phyloP scores from a whole-genome alignment of 1,140 invertebrate genomes.

The Brachionus asplanchnoidis region DNA sequence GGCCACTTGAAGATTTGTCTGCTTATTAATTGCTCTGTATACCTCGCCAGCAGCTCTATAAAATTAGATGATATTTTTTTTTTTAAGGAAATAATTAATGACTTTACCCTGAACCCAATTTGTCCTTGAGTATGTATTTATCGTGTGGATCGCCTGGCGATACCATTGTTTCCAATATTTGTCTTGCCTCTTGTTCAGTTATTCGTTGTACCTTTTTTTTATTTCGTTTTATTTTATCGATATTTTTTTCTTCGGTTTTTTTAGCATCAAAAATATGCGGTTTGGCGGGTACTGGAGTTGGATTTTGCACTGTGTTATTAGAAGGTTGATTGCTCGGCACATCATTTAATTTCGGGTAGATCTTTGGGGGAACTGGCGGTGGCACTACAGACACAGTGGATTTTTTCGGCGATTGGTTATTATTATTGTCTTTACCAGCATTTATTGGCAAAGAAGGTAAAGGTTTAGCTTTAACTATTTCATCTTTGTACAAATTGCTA shows the following conservation, averaged over 20 bases:
- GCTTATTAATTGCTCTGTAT: slow-evolving; percentile 13
- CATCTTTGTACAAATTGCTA: neutral
- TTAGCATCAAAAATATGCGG: neutral
- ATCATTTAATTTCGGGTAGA: neutral
- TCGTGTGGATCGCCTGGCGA: slow-evolving; percentile 21
- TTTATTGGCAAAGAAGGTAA: neutral
- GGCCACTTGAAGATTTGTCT: slow-evolving; percentile 50
- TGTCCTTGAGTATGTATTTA: slow-evolving; percentile 38
- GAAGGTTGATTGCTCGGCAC: neutral
- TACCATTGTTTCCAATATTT: slow-evolving; percentile 32
- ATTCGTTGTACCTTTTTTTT: slow-evolving; percentile 20
- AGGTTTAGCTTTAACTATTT: neutral
- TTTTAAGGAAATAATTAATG: neutral
- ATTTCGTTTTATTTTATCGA: neutral
- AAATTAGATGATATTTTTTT: neutral
- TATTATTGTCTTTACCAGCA: neutral
- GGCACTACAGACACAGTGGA: neutral
- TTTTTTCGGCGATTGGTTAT: slow-evolving; percentile 7
- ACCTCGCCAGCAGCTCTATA: slow-evolving; percentile 42
- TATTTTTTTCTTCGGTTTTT: slow-evolving; percentile 12
- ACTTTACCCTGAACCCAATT: slow-evolving; percentile 38
- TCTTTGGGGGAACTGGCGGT: neutral
- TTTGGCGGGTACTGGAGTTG: neutral
- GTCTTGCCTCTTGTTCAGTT: slow-evolving; percentile 12
- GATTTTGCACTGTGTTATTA: neutral